phyloP scores from a whole-genome alignment of 35 echinoderm and acorn worm species.

The Hemicentrotus pulcherrimus region DNA sequence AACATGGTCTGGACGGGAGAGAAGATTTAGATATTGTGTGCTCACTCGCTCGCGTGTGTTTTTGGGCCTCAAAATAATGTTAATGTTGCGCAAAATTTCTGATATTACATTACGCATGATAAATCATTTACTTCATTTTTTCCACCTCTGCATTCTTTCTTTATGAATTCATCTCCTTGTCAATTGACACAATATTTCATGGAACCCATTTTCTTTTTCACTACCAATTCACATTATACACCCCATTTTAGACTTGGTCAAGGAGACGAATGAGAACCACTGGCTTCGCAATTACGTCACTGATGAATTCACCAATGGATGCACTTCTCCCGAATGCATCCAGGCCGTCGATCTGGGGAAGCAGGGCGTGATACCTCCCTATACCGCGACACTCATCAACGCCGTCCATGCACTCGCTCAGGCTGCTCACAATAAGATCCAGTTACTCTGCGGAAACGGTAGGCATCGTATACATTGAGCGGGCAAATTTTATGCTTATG shows the following conservation, averaged over 20 bases:
- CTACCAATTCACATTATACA: too few species aligned
- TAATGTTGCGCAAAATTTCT: too few species aligned
- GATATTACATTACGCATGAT: too few species aligned
- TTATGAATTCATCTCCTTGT: too few species aligned
- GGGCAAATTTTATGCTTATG: background rate
- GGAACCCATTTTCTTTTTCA: too few species aligned
- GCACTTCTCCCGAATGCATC: background rate
- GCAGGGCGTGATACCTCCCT: background rate
- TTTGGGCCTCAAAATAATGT: too few species aligned
- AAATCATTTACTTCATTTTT: too few species aligned
- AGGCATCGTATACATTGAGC: background rate
- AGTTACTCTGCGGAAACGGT: conserved; percentile 22
- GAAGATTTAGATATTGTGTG: too few species aligned
- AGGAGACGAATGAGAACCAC: background rate
- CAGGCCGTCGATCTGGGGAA: background rate
- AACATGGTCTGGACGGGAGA: too few species aligned
- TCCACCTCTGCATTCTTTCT: too few species aligned
- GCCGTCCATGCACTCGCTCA: conserved; percentile 18
- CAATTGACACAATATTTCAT: too few species aligned
- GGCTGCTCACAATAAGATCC: conserved; percentile 13
- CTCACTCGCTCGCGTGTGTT: too few species aligned
- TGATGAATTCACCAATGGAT: background rate
- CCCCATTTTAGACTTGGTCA: background rate
- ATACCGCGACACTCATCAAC: conserved; percentile 27
- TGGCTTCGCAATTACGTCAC: conserved; percentile 41